These are phyloP conservation scores for Drosophila suboccidentalis DNA, from an alignment of 2,888 invertebrate species.

Conservation along the genomic window DNA sequence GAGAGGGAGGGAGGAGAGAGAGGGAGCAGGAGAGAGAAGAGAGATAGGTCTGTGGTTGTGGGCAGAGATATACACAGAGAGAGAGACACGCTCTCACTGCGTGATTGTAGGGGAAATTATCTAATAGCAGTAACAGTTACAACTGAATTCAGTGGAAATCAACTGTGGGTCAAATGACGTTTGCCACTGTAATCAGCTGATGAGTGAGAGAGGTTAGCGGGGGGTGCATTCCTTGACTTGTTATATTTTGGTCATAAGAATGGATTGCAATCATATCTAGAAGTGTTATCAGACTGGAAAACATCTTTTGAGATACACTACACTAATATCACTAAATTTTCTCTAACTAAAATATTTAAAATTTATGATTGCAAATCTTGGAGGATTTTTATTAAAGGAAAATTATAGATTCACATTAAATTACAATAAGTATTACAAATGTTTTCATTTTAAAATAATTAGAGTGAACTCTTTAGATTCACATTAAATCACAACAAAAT, in stretches of 20 bases:
- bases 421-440: too few relatives aligned
- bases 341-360: not conserved
- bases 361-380: too few relatives aligned
- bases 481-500: too few relatives aligned
- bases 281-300: not conserved
- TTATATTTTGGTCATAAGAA: not conserved
- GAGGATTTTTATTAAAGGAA: too few relatives aligned
- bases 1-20: not conserved
- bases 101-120: slow-evolving; percentile 48
- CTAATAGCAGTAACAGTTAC: slow-evolving; percentile 32
- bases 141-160: slow-evolving; percentile 26
- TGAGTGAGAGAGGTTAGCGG: not conserved
- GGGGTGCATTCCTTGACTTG: not conserved
- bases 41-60: slow-evolving; percentile 1
- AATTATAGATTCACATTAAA: too few relatives aligned
- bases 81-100: slow-evolving; percentile 36
- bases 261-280: not conserved
- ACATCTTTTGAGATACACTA: not conserved
- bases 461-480: too few relatives aligned
- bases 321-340: too few relatives aligned
- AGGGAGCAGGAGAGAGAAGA: not conserved
- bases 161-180: slow-evolving; percentile 53
- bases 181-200: slow-evolving; percentile 11
- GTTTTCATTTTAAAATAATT: too few relatives aligned
- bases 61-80: slow-evolving; percentile 6